Percentiles rank a stretch among this genome's conserved stretches.
These are phyloP conservation scores for Psettodes erumei DNA, from an alignment of 2,113 vertebrate genomes.

Conservation along the genomic window DNA sequence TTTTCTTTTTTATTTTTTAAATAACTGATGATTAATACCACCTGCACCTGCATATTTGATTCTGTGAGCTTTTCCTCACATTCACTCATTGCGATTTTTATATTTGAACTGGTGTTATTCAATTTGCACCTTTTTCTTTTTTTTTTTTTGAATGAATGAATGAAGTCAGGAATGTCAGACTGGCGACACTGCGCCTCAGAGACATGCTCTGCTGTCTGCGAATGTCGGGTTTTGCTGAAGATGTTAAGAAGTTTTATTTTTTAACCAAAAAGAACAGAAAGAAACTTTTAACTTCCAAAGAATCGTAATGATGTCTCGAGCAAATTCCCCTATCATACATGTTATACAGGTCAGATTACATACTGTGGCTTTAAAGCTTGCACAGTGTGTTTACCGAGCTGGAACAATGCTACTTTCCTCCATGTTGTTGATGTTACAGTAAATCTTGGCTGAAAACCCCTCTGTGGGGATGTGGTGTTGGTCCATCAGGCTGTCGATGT, in stretches of 20 bases:
- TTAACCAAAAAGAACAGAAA: neutral
- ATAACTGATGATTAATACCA: too few species aligned
- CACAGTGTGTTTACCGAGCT: neutral
- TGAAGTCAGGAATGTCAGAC: slow-evolving; percentile 26
- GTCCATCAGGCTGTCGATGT: slow-evolving; percentile 21
- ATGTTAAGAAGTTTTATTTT: slow-evolving; percentile 14
- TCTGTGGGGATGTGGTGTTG: neutral
- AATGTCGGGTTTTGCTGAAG: slow-evolving; percentile 23
- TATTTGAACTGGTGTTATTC: neutral
- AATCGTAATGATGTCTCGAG: neutral
- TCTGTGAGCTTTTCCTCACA: neutral
- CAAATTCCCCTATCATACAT: neutral
- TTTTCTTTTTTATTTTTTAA: neutral
- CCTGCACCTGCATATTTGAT: neutral
- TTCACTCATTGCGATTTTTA: neutral
- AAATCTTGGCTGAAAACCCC: slow-evolving; percentile 16
- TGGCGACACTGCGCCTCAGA: slow-evolving; percentile 13
- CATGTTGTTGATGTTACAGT: slow-evolving; percentile 12
- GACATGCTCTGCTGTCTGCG: slow-evolving; percentile 4
- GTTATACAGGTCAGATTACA: neutral
- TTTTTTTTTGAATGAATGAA: too few species aligned
- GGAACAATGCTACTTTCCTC: neutral
- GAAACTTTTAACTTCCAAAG: neutral
- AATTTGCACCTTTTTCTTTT: slow-evolving; percentile 16
- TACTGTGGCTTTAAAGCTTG: neutral